Evolutionary conservation across 2,113 vertebrate genomes (phyloP).

Genomic region (Helogale parvula): DNA sequence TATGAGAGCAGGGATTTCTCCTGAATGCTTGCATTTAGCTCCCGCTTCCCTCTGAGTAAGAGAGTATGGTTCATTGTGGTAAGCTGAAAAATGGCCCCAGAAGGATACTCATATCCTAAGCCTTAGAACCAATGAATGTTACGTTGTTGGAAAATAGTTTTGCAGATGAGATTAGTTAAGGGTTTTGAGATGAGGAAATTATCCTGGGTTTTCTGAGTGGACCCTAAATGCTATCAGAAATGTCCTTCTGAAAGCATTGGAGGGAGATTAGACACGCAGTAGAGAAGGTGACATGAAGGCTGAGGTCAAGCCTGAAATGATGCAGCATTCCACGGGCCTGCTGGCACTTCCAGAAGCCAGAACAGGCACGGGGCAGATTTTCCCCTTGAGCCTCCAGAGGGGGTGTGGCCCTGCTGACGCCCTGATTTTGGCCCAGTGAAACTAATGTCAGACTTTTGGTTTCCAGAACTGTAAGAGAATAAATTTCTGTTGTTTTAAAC

Average conservation of each 20-base stretch:
- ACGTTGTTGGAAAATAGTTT: neutral
- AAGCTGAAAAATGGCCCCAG: neutral
- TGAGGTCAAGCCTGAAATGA: neutral
- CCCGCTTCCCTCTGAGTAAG: neutral
- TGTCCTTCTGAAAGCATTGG: neutral
- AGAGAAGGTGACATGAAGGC: neutral
- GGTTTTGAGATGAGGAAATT: neutral
- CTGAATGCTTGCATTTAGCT: neutral
- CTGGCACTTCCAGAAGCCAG: fast-evolving
- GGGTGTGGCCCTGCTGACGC: neutral
- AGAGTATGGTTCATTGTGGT: neutral
- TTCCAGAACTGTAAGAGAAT: neutral
- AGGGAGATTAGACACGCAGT: neutral
- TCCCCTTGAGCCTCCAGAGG: too few species aligned
- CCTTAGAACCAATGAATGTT: neutral
- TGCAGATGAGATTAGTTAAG: neutral
- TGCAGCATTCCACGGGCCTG: fast-evolving
- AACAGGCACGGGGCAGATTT: neutral
- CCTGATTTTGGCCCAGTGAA: neutral
- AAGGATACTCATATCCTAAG: neutral
- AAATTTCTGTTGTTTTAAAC: neutral
- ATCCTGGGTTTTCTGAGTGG: neutral
- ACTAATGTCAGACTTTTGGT: neutral
- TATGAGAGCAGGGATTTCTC: neutral
- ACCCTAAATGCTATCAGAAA: too few species aligned